Base-by-base conservation (phyloP, 2,888 invertebrate genomes). In the Pycnomerus fuliginosus region DNA sequence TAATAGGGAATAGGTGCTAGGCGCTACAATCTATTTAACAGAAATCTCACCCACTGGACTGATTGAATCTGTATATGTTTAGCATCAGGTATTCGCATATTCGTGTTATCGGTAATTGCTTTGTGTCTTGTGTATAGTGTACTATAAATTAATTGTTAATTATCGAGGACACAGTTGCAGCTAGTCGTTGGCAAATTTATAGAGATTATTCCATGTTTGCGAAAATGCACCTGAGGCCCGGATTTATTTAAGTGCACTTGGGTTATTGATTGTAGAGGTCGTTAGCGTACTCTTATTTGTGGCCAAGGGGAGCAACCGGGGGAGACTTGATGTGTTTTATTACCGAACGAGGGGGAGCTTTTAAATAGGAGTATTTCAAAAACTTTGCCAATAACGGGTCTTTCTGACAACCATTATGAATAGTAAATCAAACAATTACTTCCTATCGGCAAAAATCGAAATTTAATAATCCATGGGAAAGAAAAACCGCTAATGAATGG, bases 201-300 rank as follows among this genome's bases (percentile, higher is more conserved):
- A 41, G 52, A 51, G 48, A 54, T 56, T 57, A 59, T 57, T 53
- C 52, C 39, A 44, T 48, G 44, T 51, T 54, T 55, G 58, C 56
- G 55, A 58, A 59, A 58, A 56, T 53, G 60, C 64, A 64, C 64
- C 64, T 64, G 62, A 60, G 62, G 50, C 62, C 61, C 44, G 59
- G 58, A 61, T 64, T 62, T 64, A 60, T 63, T 50, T 61, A 64
- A 64, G 59, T 63, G 61, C 61, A 61, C 58, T 61, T 53, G 50
- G 50, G 58, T 62, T 63, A 63, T 64, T 62, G 64, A 64, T 64
- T 63, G 58, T 55, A 45, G 59, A 56, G 59, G 62, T 63, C 61
- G 62, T 59, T 60, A 58, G 53, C 55, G 59, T 60, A 57, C 61
- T 61, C 62, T 63, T 62, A 61, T 61, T 59, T 61, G 61, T 50